Base-by-base conservation (phyloP, 2,797 vertebrate genomes). In the Fundulus diaphanus region DNA sequence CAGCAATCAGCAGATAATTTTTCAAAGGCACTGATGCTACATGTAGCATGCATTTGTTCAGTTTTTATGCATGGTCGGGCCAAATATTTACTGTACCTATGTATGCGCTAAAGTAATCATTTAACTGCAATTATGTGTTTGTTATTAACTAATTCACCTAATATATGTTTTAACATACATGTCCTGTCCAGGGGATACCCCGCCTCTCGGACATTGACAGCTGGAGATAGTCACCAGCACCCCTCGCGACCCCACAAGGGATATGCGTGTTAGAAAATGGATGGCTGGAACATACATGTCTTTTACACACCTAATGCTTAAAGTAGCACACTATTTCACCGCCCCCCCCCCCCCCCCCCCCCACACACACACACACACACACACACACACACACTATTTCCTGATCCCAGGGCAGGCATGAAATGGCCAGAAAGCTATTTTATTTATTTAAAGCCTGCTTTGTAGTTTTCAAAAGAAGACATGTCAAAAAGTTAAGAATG, bases 401-500 rank as follows among this genome's bases (percentile, higher is more conserved):
- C n/a, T n/a, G n/a, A n/a, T n/a, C n/a, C n/a, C n/a, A n/a, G n/a
- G n/a, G n/a, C n/a, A n/a, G n/a, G n/a, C n/a, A n/a, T n/a, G n/a
- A n/a, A n/a, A n/a, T 16, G 24, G 24, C 63, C 37, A 66, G 22
- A 44, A 5, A 24, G 22, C 29, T 12, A 24, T 72, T 46, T 72
- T 20, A 37, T 46, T 72, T 20, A 37, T 73, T 72, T 27, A 44
- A 46, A 44, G 13, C 27, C 1, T 7, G 42, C 1, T 54, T 27
- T 66, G 37, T 66, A 27, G 40, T 27, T 66, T 66, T 2, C 5
- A 27, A 35, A 51, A 27, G 15, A 73, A 49, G 29, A 2, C 63
- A 49, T 4, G 16, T 5, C 65, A 74, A 67, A 68, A 66, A 33
- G 68, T 81, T 46, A 77, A 69, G 52, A 51, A 77, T 49, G 73